Evolutionary conservation across 2,797 vertebrate genomes (phyloP).

Genomic region (Poeciliopsis turneri): DNA sequence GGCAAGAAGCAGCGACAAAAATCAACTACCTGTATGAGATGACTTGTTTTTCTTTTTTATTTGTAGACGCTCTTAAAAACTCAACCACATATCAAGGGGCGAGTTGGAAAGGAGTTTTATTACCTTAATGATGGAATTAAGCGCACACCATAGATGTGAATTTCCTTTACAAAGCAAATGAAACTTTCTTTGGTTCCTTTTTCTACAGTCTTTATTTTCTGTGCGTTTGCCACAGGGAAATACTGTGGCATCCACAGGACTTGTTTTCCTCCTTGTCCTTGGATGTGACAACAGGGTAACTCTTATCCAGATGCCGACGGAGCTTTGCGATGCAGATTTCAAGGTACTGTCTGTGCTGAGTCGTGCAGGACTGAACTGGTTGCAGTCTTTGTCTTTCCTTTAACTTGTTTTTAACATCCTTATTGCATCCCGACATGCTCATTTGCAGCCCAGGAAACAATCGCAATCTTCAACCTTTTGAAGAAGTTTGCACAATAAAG

Average conservation of each 20-base stretch:
- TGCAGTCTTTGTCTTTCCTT: slow-evolving; percentile 59
- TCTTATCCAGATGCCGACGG: slow-evolving; percentile 57
- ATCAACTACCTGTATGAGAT: slow-evolving; percentile 73
- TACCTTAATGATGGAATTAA: slow-evolving; percentile 57
- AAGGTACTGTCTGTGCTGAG: slow-evolving; percentile 55
- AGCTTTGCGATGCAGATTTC: slow-evolving; percentile 51
- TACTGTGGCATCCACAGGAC: slow-evolving; percentile 45
- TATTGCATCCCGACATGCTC: slow-evolving; percentile 39
- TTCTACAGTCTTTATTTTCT: slow-evolving; percentile 48
- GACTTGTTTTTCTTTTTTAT: slow-evolving; percentile 34
- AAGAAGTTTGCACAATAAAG: slow-evolving; percentile 41
- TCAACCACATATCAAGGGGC: slow-evolving; percentile 72
- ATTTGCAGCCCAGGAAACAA: slow-evolving; percentile 36
- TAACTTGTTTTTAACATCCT: slow-evolving; percentile 51
- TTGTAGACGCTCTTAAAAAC: slow-evolving; percentile 64
- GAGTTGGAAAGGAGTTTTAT: slow-evolving; percentile 60
- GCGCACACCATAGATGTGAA: slow-evolving; percentile 63
- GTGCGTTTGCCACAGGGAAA: slow-evolving; percentile 50
- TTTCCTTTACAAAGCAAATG: slow-evolving; percentile 58
- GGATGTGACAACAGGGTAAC: slow-evolving; percentile 84
- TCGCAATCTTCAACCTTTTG: slow-evolving; percentile 34
- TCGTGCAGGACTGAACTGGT: slow-evolving; percentile 42
- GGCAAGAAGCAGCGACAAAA: slow-evolving; percentile 43
- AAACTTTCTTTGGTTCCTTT: slow-evolving; percentile 49
- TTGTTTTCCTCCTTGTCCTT: slow-evolving; percentile 54